Base-by-base conservation (phyloP, 1,140 invertebrate species). In the Ceratitis capitata region DNA sequence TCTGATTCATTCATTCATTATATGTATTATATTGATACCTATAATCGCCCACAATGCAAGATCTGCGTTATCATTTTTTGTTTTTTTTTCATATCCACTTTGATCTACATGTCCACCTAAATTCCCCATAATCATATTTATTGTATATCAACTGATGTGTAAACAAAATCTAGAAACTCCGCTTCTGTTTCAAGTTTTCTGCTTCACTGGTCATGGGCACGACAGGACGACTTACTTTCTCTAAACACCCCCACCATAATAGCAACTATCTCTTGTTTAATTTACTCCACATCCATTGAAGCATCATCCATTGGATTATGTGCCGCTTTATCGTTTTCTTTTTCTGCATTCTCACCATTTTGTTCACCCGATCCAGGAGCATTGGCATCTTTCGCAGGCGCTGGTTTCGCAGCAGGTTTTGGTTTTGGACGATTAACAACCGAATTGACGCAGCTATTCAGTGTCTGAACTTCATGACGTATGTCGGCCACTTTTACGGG, bases 401-500 rank as follows among this genome's bases (percentile, higher is more conserved):
- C 47, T 49, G 86, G 78, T 82, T 87, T 87, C 19, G 89, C 84
- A 86, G 91, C 89, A 86, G 91, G 91, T 86, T 92, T 92, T 58
- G 91, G 91, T 89, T 92, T 92, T 87, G 91, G 89, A 10, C 91
- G 89, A 84, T 89, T 92, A n/a, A 92, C 86, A 9, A 92, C 90
- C 39, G 89, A 91, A 85, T 90, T 92, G n/a, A 92, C 89, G 83
- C 91, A 90, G 26, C 88, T 84, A 49, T 88, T 88, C 26, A 92
- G 69, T 0, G 88, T 88, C 64, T 95, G 94, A 93, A 94, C 94
- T 90, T 97, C 95, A 85, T 94, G 92, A 69, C 95, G 93, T 85
- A 98, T 96, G 89, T 97, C 95, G 49, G 94, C 94, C n/a, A 95
- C 93, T 86, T 95, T 95, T 85, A 98, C 93, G 12, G 95, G 94